Conservation (phyloP, 2,797 vertebrate genomes). For the Mallotus villosus region DNA sequence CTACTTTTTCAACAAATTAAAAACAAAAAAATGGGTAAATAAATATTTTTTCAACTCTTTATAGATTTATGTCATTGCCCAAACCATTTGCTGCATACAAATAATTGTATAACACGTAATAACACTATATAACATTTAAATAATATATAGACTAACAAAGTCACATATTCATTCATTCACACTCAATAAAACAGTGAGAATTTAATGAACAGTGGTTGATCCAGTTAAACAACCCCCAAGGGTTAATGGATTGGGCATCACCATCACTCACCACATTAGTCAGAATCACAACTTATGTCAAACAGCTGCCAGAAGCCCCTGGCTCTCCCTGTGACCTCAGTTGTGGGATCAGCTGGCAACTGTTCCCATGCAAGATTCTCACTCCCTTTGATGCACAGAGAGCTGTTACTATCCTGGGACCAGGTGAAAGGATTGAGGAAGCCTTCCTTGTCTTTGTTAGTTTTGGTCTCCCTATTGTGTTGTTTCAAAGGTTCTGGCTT, state of each 20-base stretch:
- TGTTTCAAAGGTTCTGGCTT: constrained; percentile 7
- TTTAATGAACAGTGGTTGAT: not conserved
- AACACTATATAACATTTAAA: too few relatives aligned
- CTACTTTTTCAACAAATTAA: not conserved
- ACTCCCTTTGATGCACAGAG: constrained; percentile 33
- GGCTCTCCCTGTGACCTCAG: constrained; percentile 27
- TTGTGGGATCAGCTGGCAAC: constrained; percentile 32
- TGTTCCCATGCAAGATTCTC: constrained; percentile 63
- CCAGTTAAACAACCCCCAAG: not conserved
- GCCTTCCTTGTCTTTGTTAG: constrained; percentile 13
- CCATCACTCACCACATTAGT: constrained; percentile 36
- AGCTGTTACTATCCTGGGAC: constrained; percentile 66
- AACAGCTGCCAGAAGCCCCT: constrained; percentile 71
- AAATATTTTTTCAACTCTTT: not conserved
- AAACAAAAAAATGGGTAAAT: not conserved
- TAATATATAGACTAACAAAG: too few relatives aligned
- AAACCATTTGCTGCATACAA: not conserved
- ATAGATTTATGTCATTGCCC: not conserved
- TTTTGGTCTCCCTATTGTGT: not conserved
- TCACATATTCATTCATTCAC: too few relatives aligned
- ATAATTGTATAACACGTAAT: too few relatives aligned
- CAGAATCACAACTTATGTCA: constrained; percentile 60
- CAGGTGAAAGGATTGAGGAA: constrained; percentile 62
- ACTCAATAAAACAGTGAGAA: too few relatives aligned
- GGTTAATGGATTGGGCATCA: not conserved